Base-by-base conservation (phyloP, 2,888 invertebrate genomes). In the Noctua fimbriata region DNA sequence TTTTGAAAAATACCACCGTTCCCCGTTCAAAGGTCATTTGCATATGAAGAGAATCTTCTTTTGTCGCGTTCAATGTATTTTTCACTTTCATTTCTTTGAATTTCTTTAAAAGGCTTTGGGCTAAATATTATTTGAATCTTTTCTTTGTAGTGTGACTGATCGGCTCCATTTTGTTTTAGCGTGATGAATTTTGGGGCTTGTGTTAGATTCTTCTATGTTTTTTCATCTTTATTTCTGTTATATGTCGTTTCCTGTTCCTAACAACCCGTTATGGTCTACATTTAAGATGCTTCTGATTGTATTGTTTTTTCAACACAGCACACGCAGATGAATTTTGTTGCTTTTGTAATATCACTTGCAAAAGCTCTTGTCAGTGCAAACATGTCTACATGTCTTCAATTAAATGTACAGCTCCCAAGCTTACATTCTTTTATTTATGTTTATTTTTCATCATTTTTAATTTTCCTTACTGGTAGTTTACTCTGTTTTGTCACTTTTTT, bases 21-120 rank as follows among this genome's bases (percentile, higher is more conserved):
- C 89, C 89, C 91, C 90, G 89, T 89, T 91, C 90, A 86, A 82
- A 86, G 71, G 79, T 74, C 87, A 93, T 94, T 94, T 91, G 91
- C 94, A 94, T 94, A 92, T 90, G 93, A 94, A 94, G 92, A 89
- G 89, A 83, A 47, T 86, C 81, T 85, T 82, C 89, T 85, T 91
- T 92, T 93, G 92, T 92, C 83, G 70, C 70, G 69, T 84, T 89
- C 90, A 91, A 92, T 92, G 89, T 90, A 90, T 91, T 89, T 91
- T 91, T 92, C 92, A 93, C 93, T 93, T 93, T 92, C 92, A 86
- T 91, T 91, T 90, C 88, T 90, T 89, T 87, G 83, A 89, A 87
- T 87, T 75, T 85, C 87, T 88, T 90, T 89, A 83, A 89, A 86
- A 90, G 83, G 87, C 83, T 87, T 87, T 77, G 88, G 88, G 79